Evolutionary conservation across 2,113 vertebrate species (phyloP).

Genomic region (Xiphorhynchus elegans): DNA sequence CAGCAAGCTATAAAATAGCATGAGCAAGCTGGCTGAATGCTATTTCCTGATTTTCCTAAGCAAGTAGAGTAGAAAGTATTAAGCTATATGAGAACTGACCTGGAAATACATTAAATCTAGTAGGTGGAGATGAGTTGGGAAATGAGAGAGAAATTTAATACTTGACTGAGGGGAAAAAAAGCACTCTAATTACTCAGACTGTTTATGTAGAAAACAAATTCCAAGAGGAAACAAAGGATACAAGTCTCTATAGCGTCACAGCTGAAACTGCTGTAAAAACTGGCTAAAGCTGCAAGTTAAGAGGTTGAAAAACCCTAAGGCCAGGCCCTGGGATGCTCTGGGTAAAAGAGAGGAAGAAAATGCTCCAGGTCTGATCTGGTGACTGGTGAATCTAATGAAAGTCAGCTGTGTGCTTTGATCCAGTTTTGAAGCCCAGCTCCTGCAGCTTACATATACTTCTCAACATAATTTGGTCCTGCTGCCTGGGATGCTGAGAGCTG

Average conservation of each 20-base stretch:
- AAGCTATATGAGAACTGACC: conserved; percentile 50
- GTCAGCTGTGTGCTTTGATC: background rate
- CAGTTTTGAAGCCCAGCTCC: background rate
- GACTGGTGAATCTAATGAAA: background rate
- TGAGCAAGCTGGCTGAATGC: background rate
- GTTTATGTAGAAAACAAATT: conserved; percentile 39
- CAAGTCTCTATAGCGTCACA: background rate
- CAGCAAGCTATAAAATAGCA: background rate
- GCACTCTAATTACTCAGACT: conserved; percentile 20
- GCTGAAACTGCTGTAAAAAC: background rate
- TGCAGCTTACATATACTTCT: background rate
- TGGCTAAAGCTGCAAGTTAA: background rate
- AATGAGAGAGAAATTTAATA: conserved; percentile 29
- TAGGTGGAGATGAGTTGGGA: background rate
- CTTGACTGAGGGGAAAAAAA: background rate
- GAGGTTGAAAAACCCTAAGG: background rate
- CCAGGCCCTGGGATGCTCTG: background rate
- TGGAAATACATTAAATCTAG: conserved; percentile 53
- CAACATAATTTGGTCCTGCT: background rate
- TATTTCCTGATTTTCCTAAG: conserved; percentile 54
- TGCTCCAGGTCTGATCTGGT: background rate
- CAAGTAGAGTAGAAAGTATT: conserved; percentile 37
- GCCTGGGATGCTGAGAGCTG: background rate
- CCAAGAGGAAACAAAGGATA: background rate
- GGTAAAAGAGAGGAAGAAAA: background rate